Evolutionary conservation across 2,797 vertebrate genomes (phyloP), one percentile per base, ranked within the genome.

Genomic region (Channa striata): DNA sequence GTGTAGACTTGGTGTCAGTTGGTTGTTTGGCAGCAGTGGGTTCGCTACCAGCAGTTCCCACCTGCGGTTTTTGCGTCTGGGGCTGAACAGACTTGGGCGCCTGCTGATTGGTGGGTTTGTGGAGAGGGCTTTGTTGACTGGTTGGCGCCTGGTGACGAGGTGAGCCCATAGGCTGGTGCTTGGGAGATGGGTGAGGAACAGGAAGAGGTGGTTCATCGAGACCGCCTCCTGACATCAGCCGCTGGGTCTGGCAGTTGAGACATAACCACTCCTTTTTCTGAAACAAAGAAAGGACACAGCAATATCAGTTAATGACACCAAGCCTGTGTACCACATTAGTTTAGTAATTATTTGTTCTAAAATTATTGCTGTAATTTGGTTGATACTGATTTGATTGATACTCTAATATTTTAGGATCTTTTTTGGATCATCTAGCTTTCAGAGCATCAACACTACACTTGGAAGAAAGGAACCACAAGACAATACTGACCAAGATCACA

Each of bases 231-330:
- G 98, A 97, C 68, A 99, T 93, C 68, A 99, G 89, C 77, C 97
- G 92, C 87, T 97, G 96, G 30, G 98, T 99, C 95, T 99, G 98
- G 95, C 98, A 99, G 94, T 98, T 99, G 86, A 99, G 95, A 94
- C 98, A 99, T 48, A 99, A 94, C 98, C 98, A 99, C 84, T 99
- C 98, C 2, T 97, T 98, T 92, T 99, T 99, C 98, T 99, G 94
- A 84, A 91, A 89, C 36, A 86, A 57, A 88, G 21, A 67, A 12
- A 72, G 40, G 17, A 76, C 10, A 68, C 21, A 25, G 59, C 42
- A 62, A 59, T 11, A 10, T 16, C 2, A 6, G 7, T 59, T 52
- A 49, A 50, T 13, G 8, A 72, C 9, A 46, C 72, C 4, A 0
- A 21, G 12, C 6, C 7, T 44, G 8, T 36, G 57, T 37, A 17